Evolutionary conservation across 2,113 vertebrate species (phyloP), one percentile per base, ranked within the genome.

Genomic region (Menura novaehollandiae): DNA sequence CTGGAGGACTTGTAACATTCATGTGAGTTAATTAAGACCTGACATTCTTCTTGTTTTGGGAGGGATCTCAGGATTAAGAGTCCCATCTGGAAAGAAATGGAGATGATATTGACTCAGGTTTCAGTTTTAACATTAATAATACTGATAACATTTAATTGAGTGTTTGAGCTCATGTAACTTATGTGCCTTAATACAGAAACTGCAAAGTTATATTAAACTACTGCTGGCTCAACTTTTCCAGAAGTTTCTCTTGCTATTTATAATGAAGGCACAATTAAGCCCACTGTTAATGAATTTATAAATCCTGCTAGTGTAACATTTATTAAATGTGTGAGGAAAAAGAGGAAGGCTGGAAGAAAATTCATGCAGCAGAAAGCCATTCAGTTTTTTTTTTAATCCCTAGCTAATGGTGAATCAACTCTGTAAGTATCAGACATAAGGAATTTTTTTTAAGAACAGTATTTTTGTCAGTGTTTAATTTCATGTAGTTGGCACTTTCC

Each of bases 401-500:
- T 7, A 52, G 30, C 59, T 86, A 91, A 83, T 71, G 83, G 68
- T 91, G 76, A 95, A 78, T 75, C 19, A 95, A 63, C 24, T 33
- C 7, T 53, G 6, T 41, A 86, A 77, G 68, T 86, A 93, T 74
- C 86, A 95, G 52, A 86, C 43, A 88, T 83, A 95, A 81, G 68
- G 86, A 66, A 0, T 24, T 52, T 85, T 92, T 91, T 95, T 89
- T 73, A 92, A 80, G 72, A 88, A 69, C 2, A 5, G 30, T 91
- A 77, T 91, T 94, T 94, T 95, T 93, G 59, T 88, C 83, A 84
- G 68, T 71, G 55, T 88, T 91, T 93, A 89, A 88, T 90, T 96
- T 94, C 55, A 89, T 19, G 24, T 64, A 79, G 75, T 33, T 90
- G 56, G 67, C 63, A 58, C 46, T 90, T 97, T 66, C 71, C 67